A percentile compares a stretch with the other conserved stretches of the same genome.
These are phyloP conservation scores for Bagarius yarrelli DNA, from an alignment of 2,113 vertebrate species.

Conservation along the genomic window DNA sequence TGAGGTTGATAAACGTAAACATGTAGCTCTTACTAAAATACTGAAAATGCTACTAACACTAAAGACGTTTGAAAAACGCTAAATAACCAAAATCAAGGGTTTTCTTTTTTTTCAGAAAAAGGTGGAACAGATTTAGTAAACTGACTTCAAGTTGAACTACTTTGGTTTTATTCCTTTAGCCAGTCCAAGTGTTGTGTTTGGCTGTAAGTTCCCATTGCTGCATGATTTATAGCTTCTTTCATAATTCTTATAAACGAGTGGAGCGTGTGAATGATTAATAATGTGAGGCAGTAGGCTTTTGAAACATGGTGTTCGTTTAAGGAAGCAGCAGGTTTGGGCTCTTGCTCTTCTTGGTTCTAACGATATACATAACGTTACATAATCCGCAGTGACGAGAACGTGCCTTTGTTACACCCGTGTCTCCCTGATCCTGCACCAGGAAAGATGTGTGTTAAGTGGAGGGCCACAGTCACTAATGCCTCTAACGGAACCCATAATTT, in stretches of 20 bases:
- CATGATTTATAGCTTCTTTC: constrained; percentile 32
- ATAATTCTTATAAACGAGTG: constrained; percentile 19
- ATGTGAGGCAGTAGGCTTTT: constrained; percentile 16
- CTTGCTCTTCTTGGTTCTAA: constrained; percentile 23
- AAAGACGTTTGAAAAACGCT: no score
- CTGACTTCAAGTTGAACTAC: background rate
- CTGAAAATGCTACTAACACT: background rate
- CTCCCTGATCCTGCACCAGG: constrained; percentile 25
- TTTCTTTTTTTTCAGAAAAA: no score
- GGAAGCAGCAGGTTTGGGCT: constrained; percentile 19
- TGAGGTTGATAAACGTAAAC: background rate
- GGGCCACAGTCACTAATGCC: constrained; percentile 57
- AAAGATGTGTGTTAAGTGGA: constrained; percentile 54
- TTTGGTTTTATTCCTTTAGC: background rate
- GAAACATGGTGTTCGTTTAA: constrained; percentile 41
- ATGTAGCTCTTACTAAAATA: background rate
- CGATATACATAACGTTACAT: constrained; percentile 33
- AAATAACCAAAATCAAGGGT: no score
- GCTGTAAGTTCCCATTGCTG: background rate
- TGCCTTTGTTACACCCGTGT: constrained; percentile 28
- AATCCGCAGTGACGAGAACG: constrained; percentile 13
- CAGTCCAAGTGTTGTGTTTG: constrained; percentile 6
- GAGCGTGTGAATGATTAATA: constrained; percentile 42
- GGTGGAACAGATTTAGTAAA: background rate
- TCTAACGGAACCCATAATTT: constrained; percentile 61